Evolutionary conservation across 1,140 invertebrate genomes (phyloP).

Genomic region (Drosophila seguyi): DNA sequence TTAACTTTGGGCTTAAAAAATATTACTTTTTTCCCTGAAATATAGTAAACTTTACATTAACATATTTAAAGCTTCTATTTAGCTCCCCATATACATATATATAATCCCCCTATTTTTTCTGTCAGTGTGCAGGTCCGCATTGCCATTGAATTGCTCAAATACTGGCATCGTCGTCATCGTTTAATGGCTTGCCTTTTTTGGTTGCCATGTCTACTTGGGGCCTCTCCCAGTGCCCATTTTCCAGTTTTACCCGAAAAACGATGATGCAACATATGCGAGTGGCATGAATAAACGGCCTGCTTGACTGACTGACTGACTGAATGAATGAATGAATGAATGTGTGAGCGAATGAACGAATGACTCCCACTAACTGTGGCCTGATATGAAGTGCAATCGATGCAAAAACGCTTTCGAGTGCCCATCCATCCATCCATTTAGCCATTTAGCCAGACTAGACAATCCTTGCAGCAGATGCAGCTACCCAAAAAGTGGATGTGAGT

Average conservation of each 20-base stretch:
- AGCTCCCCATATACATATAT: no score
- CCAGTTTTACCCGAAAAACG: slow-evolving; percentile 19
- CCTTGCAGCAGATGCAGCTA: slow-evolving; percentile 56
- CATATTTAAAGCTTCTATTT: no score
- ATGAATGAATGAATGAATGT: slow-evolving; percentile 25
- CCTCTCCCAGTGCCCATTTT: neutral
- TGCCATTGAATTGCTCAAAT: slow-evolving; percentile 83
- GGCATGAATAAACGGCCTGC: slow-evolving; percentile 74
- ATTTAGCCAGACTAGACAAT: slow-evolving; percentile 42
- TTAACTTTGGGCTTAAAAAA: no score
- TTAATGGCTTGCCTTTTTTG: slow-evolving; percentile 69
- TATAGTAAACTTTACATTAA: no score
- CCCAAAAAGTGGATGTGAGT: neutral
- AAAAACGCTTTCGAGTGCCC: slow-evolving; percentile 78
- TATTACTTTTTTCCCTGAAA: no score
- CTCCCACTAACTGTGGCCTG: slow-evolving; percentile 48
- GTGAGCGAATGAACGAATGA: slow-evolving; percentile 26
- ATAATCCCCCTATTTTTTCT: neutral
- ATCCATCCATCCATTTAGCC: slow-evolving; percentile 13
- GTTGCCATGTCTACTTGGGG: slow-evolving; percentile 55
- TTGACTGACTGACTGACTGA: slow-evolving; percentile 45
- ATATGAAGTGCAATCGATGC: slow-evolving; percentile 84
- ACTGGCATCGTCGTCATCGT: slow-evolving; percentile 60
- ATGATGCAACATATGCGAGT: slow-evolving; percentile 74
- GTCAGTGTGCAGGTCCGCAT: slow-evolving; percentile 43